Base-by-base conservation (phyloP, 2,113 vertebrate species). In the Paradisaea rubra region DNA sequence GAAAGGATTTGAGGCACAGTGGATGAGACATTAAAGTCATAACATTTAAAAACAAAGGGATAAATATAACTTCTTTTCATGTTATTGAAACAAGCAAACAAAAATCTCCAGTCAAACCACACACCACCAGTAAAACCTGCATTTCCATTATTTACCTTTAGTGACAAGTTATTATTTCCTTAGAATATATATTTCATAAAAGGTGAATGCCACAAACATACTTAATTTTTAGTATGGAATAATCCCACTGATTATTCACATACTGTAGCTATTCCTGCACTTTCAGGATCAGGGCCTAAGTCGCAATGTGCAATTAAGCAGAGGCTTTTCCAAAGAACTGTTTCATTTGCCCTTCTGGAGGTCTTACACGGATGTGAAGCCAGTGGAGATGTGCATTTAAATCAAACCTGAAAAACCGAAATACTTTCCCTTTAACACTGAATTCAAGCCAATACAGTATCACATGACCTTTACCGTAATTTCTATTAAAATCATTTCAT, bases 401-500 rank as follows among this genome's bases (percentile, higher is more conserved):
- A 96, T 77, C 88, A 81, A 96, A 94, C 50, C 72, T 86, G 70
- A 78, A 91, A 92, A 97, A 96, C 94, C 72, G 10, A 94, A 91
- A 95, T 93, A 94, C 97, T 98, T 98, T 96, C 96, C 97, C 97
- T 98, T 98, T 98, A 98, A 98, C 97, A 81, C 80, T 81, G 97
- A 97, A 96, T 96, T 96, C 94, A 97, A 96, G 95, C 97, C 30
- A 94, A 96, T 93, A 96, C 83, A 91, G 77, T 79, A 96, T 97
- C 98, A 98, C 97, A 96, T 98, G 98, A 98, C 98, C 98, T 98
- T 98, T 98, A 98, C 97, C 96, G 87, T 98, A 98, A 98, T 98
- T 98, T 98, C 97, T 97, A 98, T 98, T 98, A 98, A 98, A 98
- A 97, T 97, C 97, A 97, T 98, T 98, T 98, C 98, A 98, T 98